Conservation (phyloP, 2,797 vertebrate genomes). For the Danio tinwini region DNA sequence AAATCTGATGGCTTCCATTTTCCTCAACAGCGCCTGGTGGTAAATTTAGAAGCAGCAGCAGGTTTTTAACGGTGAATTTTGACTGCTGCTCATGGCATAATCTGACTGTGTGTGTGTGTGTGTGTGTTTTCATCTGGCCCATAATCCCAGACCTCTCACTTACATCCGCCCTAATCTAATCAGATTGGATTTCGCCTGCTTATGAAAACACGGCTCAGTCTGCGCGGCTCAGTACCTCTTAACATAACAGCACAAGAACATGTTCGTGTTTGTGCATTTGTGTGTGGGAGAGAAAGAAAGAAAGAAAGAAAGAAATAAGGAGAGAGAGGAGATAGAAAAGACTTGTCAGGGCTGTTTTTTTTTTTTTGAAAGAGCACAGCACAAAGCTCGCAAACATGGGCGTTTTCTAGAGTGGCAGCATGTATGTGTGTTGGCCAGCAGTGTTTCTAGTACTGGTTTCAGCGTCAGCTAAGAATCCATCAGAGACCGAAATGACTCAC, state of each 20-base stretch:
- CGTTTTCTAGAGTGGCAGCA: slow-evolving; percentile 50
- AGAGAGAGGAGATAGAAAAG: slow-evolving; percentile 19
- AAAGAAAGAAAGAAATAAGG: background rate
- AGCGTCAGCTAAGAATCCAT: slow-evolving; percentile 54
- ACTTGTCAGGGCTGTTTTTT: slow-evolving; percentile 35
- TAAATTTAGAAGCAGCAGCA: slow-evolving; percentile 51
- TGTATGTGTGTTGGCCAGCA: slow-evolving; percentile 41
- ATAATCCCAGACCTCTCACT: slow-evolving; percentile 75
- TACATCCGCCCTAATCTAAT: slow-evolving; percentile 63
- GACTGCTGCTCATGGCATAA: slow-evolving; percentile 40
- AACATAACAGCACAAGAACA: slow-evolving; percentile 21
- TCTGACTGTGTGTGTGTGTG: slow-evolving; percentile 41
- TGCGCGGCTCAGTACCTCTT: slow-evolving; percentile 41
- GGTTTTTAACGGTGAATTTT: slow-evolving; percentile 48
- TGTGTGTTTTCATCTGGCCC: slow-evolving; percentile 48
- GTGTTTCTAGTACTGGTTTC: slow-evolving; percentile 51
- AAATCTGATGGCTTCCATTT: slow-evolving; percentile 43
- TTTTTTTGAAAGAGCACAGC: slow-evolving; percentile 40
- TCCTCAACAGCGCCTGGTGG: slow-evolving; percentile 20
- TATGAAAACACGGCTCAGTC: slow-evolving; percentile 57
- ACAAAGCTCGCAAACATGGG: slow-evolving; percentile 46
- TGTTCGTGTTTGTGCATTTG: slow-evolving; percentile 28
- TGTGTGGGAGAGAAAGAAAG: slow-evolving; percentile 19
- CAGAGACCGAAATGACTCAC: slow-evolving; percentile 61
- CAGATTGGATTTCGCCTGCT: slow-evolving; percentile 72